Base-by-base conservation (phyloP, 37 sponge, comb jelly and placozoan genomes). In the Theonella swinhoei region DNA sequence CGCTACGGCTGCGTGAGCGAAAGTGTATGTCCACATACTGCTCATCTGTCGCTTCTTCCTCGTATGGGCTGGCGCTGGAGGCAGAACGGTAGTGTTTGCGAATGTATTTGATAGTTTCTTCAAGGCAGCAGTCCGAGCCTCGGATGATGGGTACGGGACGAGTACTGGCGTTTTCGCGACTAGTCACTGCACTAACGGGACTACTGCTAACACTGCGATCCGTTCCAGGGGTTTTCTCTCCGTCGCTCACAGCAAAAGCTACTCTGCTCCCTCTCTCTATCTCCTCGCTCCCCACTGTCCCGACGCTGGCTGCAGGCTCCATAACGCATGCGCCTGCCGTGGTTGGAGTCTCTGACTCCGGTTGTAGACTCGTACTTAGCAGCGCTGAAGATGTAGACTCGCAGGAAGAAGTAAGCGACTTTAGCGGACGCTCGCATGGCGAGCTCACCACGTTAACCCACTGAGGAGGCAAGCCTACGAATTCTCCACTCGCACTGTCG, bases 391-490 rank as follows among this genome's bases (percentile, higher is more conserved):
- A 47, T 7, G 54, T 17, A 7, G 54, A 47, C 7, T 7, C 54
- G 14, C 54, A 14, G 11, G 54, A 47, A 7, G 54, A 47, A 47
- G 54, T 17, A 7, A 14, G 54, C 54, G 54, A 47, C 54, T 47
- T 47, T 47, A 14, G 54, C 11, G 54, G 54, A 17, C 14, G 7
- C 54, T 47, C 54, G 54, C 33, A 23, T 29, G 35, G 20, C 42
- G 65, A 39, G 20, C 26, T 68, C 0, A 96, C 76, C 0, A 96
- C 78, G 4, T 42, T 62, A 32, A 72, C 63, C 96, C 96, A 96
- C 70, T 96, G 96, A 14, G 92, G 96, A 9, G 96, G 96, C 7
- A 96, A 80, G 0, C 94, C 96, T 0, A 61, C 43, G 70, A 88
- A 87, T 0, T 64, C 72, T 3, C 64, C 69, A 19, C 22, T 42